phyloP scores from a whole-genome alignment of 1,140 invertebrate species.

The Araneus ventricosus region DNA sequence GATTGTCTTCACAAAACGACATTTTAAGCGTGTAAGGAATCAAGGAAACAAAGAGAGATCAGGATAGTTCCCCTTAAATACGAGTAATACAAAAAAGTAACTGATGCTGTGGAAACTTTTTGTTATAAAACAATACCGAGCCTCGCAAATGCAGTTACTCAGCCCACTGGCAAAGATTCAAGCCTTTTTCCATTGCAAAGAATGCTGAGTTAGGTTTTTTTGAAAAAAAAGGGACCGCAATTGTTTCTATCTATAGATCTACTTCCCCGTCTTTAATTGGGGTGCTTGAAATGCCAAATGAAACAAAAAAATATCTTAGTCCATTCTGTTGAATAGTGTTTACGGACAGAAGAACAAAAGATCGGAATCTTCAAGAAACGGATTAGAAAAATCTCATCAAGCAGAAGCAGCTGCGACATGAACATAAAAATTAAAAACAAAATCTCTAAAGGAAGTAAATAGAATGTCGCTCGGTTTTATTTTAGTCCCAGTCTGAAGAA shows the following conservation, averaged over 20 bases:
- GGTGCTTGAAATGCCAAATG: constrained; percentile 55
- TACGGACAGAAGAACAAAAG: constrained; percentile 57
- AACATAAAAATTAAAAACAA: constrained; percentile 47
- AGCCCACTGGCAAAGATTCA: constrained; percentile 60
- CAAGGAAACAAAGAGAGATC: neutral
- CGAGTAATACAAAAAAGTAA: neutral
- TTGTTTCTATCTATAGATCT: constrained; percentile 71
- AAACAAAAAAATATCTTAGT: constrained; percentile 38
- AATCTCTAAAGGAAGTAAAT: constrained; percentile 30
- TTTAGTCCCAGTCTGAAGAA: constrained; percentile 52
- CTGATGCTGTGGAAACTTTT: constrained; percentile 13
- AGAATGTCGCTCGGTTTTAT: constrained; percentile 59
- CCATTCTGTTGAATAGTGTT: constrained; percentile 4
- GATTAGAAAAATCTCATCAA: constrained; percentile 62
- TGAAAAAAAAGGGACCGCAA: constrained; percentile 30
- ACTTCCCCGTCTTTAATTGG: constrained; percentile 65
- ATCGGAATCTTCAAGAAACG: constrained; percentile 39
- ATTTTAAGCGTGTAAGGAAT: neutral
- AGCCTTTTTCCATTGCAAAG: constrained; percentile 72
- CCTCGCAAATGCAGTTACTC: constrained; percentile 22
- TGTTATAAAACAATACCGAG: constrained; percentile 67
- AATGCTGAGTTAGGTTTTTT: constrained; percentile 66
- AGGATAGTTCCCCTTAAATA: neutral
- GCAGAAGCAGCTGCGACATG: constrained; percentile 25
- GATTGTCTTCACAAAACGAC: neutral